phyloP scores from a whole-genome alignment of 2,113 vertebrate genomes.

The Callocephalon fimbriatum region DNA sequence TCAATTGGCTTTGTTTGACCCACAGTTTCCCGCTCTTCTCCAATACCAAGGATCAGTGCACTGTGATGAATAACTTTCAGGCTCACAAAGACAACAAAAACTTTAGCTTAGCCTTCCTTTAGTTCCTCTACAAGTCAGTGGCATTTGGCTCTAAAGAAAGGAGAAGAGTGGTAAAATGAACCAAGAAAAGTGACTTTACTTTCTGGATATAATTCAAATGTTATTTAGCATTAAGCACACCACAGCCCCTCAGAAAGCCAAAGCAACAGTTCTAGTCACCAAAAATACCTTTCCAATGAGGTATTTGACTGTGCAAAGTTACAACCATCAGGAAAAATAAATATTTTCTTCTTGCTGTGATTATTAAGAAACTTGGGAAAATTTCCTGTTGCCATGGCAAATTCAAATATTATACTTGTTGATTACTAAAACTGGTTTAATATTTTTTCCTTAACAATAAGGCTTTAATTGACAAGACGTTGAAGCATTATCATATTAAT shows the following conservation, averaged over 20 bases:
- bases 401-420: background rate
- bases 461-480: background rate
- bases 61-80: background rate
- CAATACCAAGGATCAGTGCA: fast-evolving
- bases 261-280: background rate
- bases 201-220: background rate
- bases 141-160: background rate
- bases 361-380: background rate
- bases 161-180: background rate
- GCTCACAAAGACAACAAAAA: background rate
- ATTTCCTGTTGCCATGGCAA: background rate
- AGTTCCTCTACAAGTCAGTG: background rate
- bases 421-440: background rate
- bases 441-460: background rate
- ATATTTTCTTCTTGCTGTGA: background rate
- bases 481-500: background rate
- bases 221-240: background rate
- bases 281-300: background rate
- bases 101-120: background rate
- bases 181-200: background rate
- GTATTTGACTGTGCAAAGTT: background rate
- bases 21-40: background rate
- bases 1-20: background rate
- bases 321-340: background rate
- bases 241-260: background rate